Conservation (phyloP, 2,113 vertebrate species). For the Apeltes quadracus region DNA sequence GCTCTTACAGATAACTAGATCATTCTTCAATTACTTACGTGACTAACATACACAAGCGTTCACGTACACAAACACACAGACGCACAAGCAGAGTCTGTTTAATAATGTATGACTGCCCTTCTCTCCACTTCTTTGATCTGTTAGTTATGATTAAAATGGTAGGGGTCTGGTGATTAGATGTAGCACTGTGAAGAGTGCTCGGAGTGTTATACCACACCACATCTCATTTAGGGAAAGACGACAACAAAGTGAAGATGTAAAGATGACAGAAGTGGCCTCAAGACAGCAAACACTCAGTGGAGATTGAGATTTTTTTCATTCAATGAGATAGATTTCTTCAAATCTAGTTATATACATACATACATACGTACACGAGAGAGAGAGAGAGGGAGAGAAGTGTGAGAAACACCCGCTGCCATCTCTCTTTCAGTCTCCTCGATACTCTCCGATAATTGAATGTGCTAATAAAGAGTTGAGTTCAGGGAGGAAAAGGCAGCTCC, state of each 20-base stretch:
- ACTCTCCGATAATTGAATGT: conserved; percentile 13
- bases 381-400: neutral
- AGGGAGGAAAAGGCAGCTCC: neutral
- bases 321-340: neutral
- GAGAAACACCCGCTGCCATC: conserved; percentile 9
- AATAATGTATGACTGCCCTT: conserved; percentile 71
- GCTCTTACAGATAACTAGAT: conserved; percentile 9
- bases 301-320: too few relatives aligned
- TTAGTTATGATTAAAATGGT: conserved; percentile 71
- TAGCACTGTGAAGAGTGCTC: conserved; percentile 49
- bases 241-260: conserved; percentile 57
- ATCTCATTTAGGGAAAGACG: conserved; percentile 59
- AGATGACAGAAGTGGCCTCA: conserved; percentile 45
- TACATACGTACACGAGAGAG: neutral
- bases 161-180: conserved; percentile 65
- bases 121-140: conserved; percentile 70
- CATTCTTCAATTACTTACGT: conserved; percentile 30
- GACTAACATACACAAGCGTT: neutral
- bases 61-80: conserved; percentile 8
- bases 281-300: conserved; percentile 18
- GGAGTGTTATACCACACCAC: conserved; percentile 43
- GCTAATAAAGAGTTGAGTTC: neutral
- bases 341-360: too few relatives aligned
- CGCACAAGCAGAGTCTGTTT: conserved; percentile 36
- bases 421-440: conserved; percentile 12